A percentile compares a stretch with the other conserved stretches of the same genome.
Conservation (phyloP, 2,888 invertebrate species). For the Cheilosia vernalis region DNA sequence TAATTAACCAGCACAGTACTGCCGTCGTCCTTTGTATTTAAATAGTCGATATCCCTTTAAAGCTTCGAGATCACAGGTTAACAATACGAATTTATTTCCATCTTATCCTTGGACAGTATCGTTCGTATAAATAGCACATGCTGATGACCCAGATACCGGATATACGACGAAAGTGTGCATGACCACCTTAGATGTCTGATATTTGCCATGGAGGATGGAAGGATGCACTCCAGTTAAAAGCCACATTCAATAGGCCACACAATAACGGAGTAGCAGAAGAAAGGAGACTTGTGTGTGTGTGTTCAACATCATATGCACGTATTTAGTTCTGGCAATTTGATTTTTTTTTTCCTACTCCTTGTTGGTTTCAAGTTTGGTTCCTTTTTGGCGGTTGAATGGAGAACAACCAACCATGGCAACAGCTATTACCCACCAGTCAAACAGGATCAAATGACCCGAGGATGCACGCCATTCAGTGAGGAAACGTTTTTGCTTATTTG, state of each 20-base stretch:
- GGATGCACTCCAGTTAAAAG: slow-evolving; percentile 37
- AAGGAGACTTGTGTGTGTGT: slow-evolving; percentile 26
- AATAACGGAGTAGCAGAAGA: slow-evolving; percentile 12
- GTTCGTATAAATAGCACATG: slow-evolving; percentile 42
- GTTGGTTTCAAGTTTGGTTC: slow-evolving; percentile 9
- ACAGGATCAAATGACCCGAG: slow-evolving; percentile 69
- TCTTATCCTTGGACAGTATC: slow-evolving; percentile 40
- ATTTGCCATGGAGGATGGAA: slow-evolving; percentile 56
- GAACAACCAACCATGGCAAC: slow-evolving; percentile 45
- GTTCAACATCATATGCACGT: slow-evolving; percentile 40
- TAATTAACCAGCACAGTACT: slow-evolving; percentile 38
- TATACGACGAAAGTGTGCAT: slow-evolving; percentile 33
- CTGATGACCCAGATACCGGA: slow-evolving; percentile 67
- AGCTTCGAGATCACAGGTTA: slow-evolving; percentile 21
- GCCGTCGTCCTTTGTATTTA: slow-evolving; percentile 5
- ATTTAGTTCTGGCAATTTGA: slow-evolving; percentile 23
- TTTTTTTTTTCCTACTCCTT: slow-evolving; percentile 29
- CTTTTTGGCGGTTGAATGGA: slow-evolving; percentile 64
- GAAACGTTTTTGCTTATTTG: slow-evolving; percentile 33
- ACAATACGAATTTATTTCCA: slow-evolving; percentile 31
- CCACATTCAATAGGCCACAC: slow-evolving; percentile 50
- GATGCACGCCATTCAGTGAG: slow-evolving; percentile 59
- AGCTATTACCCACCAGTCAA: slow-evolving; percentile 43
- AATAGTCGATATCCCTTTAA: slow-evolving; percentile 13
- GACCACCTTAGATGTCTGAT: slow-evolving; percentile 56